Percentiles rank a stretch among this genome's conserved stretches.
Evolutionary conservation across 2,797 vertebrate species (phyloP).

Genomic region (Phaenicophaeus curvirostris): DNA sequence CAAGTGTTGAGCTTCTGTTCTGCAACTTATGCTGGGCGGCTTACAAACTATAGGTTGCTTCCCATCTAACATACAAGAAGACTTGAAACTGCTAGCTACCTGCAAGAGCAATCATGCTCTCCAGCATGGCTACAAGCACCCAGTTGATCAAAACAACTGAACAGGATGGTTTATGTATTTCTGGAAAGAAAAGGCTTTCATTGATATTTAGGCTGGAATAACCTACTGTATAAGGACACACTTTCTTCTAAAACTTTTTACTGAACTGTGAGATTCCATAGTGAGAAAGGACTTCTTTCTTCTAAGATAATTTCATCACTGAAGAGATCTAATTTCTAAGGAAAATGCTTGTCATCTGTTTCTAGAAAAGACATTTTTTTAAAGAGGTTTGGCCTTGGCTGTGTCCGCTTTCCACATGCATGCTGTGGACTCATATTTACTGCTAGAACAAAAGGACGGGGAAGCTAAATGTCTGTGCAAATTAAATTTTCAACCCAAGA

Average conservation of each 20-base stretch:
- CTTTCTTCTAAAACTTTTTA: neutral
- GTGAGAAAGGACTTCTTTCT: neutral
- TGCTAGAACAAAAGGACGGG: slow-evolving; percentile 26
- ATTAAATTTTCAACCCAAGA: slow-evolving; percentile 16
- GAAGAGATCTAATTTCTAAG: neutral
- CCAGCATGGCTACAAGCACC: neutral
- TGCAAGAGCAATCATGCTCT: neutral
- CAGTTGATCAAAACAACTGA: neutral
- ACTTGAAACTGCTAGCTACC: neutral
- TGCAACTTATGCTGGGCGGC: neutral
- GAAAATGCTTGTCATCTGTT: slow-evolving; percentile 18
- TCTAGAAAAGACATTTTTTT: slow-evolving; percentile 21
- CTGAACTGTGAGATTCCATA: neutral
- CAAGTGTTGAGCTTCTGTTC: neutral
- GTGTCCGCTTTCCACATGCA: neutral
- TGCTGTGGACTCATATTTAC: neutral
- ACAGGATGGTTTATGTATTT: neutral
- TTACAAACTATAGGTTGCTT: neutral
- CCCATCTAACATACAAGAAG: neutral
- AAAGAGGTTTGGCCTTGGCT: neutral
- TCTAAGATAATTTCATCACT: neutral
- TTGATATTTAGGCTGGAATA: neutral
- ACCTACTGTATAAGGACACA: neutral
- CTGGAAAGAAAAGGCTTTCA: neutral
- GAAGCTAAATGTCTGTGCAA: neutral